Evolutionary conservation across 2,888 invertebrate genomes (phyloP).

Genomic region (Brachyopa scutellaris): DNA sequence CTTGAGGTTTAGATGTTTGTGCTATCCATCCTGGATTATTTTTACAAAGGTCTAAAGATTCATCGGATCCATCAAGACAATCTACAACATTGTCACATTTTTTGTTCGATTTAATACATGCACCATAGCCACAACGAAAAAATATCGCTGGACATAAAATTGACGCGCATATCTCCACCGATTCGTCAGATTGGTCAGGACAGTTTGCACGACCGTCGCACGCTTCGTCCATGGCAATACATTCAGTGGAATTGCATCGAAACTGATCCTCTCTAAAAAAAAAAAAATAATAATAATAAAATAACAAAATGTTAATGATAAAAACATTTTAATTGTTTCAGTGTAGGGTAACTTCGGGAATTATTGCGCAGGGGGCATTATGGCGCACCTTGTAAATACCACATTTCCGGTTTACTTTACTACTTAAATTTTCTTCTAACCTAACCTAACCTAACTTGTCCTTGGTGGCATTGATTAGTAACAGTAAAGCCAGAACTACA

Average conservation of each 20-base stretch:
- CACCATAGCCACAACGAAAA: conserved; percentile 77
- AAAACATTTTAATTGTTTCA: too few relatives aligned
- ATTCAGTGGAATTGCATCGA: conserved; percentile 73
- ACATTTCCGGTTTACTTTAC: too few relatives aligned
- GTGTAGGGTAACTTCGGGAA: too few relatives aligned
- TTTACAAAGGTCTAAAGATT: conserved; percentile 72
- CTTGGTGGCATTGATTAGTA: too few relatives aligned
- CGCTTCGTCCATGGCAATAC: conserved; percentile 62
- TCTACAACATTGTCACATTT: conserved; percentile 74
- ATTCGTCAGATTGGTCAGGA: conserved; percentile 75
- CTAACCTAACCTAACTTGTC: too few relatives aligned
- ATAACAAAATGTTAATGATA: too few relatives aligned
- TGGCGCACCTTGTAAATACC: too few relatives aligned
- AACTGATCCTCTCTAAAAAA: conserved; percentile 54
- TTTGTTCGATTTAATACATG: conserved; percentile 73
- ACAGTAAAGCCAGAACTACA: too few relatives aligned
- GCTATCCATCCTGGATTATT: background rate
- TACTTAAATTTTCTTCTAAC: too few relatives aligned
- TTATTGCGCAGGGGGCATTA: too few relatives aligned
- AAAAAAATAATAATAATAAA: background rate
- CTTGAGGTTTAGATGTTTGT: background rate
- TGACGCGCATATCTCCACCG: conserved; percentile 62
- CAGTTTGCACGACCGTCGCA: conserved; percentile 81
- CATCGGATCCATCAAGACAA: conserved; percentile 77
- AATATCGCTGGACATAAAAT: conserved; percentile 73